Conservation (phyloP, 2,797 vertebrate species). For the Morus bassanus region DNA sequence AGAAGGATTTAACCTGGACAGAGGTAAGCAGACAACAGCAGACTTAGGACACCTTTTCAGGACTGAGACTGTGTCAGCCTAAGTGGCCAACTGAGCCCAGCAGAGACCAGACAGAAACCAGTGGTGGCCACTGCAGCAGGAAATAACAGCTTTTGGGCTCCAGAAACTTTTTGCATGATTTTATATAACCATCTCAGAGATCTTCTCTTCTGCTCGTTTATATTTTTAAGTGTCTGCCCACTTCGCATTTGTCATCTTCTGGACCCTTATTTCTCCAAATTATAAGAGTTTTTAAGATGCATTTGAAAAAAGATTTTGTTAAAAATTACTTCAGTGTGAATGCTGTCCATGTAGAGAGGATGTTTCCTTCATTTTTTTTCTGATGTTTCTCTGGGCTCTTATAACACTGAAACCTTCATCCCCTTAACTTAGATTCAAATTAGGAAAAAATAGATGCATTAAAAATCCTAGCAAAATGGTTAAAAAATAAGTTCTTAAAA, state of each 20-base stretch:
- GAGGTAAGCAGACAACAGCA: not conserved
- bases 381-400: not conserved
- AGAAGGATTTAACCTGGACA: not conserved
- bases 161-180: not conserved
- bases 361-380: not conserved
- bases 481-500: not conserved
- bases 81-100: not conserved
- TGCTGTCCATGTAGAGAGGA: not conserved
- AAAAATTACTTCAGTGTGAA: not conserved
- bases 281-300: not conserved
- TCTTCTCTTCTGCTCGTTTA: not conserved
- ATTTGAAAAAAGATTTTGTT: not conserved
- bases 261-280: not conserved
- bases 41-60: not conserved
- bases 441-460: not conserved
- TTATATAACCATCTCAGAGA: not conserved
- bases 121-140: fast-evolving
- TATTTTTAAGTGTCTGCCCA: not conserved
- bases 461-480: not conserved
- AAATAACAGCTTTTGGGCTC: not conserved
- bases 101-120: not conserved
- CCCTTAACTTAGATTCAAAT: not conserved
- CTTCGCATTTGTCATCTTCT: not conserved
- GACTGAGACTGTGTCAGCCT: not conserved
- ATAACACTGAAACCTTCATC: not conserved